Evolutionary conservation across 1,140 invertebrate genomes (phyloP).

Genomic region (Pomacea maculata): DNA sequence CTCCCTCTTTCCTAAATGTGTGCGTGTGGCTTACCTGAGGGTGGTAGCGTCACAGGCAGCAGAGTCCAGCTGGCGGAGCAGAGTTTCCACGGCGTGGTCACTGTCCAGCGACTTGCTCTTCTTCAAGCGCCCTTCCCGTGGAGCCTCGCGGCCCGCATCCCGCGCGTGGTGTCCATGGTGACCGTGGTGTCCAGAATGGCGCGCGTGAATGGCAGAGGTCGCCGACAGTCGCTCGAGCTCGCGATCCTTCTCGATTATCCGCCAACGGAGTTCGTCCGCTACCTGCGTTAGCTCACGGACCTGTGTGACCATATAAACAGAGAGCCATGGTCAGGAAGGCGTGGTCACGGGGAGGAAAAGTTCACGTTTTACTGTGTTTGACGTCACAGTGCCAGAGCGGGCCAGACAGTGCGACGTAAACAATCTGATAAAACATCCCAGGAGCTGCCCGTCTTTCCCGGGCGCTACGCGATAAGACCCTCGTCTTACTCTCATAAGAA

Average conservation of each 20-base stretch:
- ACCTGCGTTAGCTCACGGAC: constrained; percentile 57
- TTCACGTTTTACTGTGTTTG: too few relatives aligned
- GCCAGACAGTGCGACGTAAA: too few relatives aligned
- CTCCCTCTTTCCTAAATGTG: not conserved
- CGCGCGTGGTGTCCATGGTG: constrained; percentile 64
- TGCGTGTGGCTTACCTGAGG: constrained; percentile 65
- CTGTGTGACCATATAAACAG: not conserved
- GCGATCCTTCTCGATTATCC: constrained; percentile 84
- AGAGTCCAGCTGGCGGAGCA: constrained; percentile 77
- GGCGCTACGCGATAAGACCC: too few relatives aligned
- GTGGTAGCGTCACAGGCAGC: constrained; percentile 78
- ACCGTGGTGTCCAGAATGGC: constrained; percentile 49
- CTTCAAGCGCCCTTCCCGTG: constrained; percentile 35
- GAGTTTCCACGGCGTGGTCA: constrained; percentile 66
- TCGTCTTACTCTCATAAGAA: too few relatives aligned
- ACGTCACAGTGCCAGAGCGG: too few relatives aligned
- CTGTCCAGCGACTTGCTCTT: constrained; percentile 58
- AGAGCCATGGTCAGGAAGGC: too few relatives aligned
- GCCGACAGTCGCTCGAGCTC: constrained; percentile 76
- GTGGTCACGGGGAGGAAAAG: too few relatives aligned
- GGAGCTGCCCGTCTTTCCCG: too few relatives aligned
- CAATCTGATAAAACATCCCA: too few relatives aligned
- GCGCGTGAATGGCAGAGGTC: constrained; percentile 66
- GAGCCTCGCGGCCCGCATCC: not conserved
- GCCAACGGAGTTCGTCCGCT: constrained; percentile 76